phyloP scores from a whole-genome alignment of 2,113 vertebrate species.

The Phoenicopterus ruber region DNA sequence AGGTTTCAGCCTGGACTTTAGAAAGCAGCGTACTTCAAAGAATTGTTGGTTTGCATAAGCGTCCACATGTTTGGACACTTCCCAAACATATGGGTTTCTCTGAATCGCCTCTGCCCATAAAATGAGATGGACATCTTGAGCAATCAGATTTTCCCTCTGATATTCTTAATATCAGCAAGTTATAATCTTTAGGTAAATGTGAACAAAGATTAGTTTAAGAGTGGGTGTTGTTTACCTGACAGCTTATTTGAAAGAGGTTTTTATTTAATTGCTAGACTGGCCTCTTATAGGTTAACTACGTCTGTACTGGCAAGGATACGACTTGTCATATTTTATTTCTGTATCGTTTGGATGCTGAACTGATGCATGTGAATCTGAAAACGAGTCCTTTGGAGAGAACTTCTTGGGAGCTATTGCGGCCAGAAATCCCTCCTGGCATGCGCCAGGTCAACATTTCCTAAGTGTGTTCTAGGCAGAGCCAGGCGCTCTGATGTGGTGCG shows the following conservation, averaged over 20 bases:
- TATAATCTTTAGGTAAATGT: background rate
- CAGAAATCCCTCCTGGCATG: conserved; percentile 12
- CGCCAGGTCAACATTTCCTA: conserved; percentile 24
- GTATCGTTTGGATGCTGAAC: background rate
- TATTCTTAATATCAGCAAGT: background rate
- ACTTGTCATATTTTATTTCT: background rate
- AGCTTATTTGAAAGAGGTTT: background rate
- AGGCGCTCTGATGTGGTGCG: background rate
- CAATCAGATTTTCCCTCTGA: background rate
- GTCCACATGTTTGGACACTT: conserved; percentile 52
- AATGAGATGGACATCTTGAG: conserved; percentile 41
- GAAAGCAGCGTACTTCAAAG: conserved; percentile 45
- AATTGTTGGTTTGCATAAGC: conserved; percentile 51
- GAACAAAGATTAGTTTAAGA: background rate
- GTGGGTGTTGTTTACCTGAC: background rate
- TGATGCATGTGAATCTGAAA: background rate
- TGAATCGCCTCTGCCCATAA: conserved; percentile 14
- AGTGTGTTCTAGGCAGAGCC: background rate
- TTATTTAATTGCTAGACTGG: background rate
- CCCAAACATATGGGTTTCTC: conserved; percentile 59
- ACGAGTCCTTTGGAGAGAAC: background rate
- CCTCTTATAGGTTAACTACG: background rate
- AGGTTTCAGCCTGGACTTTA: conserved; percentile 41
- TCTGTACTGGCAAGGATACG: background rate
- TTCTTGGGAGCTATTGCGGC: background rate